phyloP scores from a whole-genome alignment of 2,888 invertebrate genomes.

The Lydus trimaculatus region DNA sequence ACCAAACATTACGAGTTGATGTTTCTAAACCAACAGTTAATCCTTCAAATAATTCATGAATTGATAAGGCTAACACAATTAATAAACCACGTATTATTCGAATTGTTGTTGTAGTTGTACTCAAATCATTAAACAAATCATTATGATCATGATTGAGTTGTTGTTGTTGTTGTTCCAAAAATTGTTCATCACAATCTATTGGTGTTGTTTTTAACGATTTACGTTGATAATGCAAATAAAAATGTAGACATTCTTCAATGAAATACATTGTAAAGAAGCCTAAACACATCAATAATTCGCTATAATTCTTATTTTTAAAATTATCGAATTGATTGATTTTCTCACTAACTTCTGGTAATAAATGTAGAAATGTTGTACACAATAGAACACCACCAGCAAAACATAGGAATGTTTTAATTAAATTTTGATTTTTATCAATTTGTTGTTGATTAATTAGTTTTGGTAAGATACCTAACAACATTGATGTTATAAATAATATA shows the following conservation, averaged over 20 bases:
- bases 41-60: constrained; percentile 89
- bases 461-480: constrained; percentile 78
- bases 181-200: constrained; percentile 45
- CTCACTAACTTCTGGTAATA: constrained; percentile 81
- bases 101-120: constrained; percentile 47
- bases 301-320: constrained; percentile 60
- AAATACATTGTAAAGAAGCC: constrained; percentile 81
- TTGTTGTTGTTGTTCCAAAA: constrained; percentile 15
- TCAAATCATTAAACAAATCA: constrained; percentile 39
- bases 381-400: constrained; percentile 87
- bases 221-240: constrained; percentile 66
- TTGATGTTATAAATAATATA: constrained; percentile 77
- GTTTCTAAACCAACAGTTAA: constrained; percentile 81
- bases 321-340: constrained; percentile 69
- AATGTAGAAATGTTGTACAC: constrained; percentile 81
- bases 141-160: constrained; percentile 33
- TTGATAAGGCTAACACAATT: constrained; percentile 82
- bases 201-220: constrained; percentile 44
- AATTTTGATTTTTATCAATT: constrained; percentile 63
- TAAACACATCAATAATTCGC: constrained; percentile 74
- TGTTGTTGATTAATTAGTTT: constrained; percentile 68
- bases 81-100: constrained; percentile 72
- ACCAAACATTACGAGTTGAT: constrained; percentile 69
- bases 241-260: constrained; percentile 81
- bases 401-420: constrained; percentile 69